These are phyloP conservation scores for Sebastes matsubarae DNA, from an alignment of 2,797 vertebrate species.

Conservation along the genomic window DNA sequence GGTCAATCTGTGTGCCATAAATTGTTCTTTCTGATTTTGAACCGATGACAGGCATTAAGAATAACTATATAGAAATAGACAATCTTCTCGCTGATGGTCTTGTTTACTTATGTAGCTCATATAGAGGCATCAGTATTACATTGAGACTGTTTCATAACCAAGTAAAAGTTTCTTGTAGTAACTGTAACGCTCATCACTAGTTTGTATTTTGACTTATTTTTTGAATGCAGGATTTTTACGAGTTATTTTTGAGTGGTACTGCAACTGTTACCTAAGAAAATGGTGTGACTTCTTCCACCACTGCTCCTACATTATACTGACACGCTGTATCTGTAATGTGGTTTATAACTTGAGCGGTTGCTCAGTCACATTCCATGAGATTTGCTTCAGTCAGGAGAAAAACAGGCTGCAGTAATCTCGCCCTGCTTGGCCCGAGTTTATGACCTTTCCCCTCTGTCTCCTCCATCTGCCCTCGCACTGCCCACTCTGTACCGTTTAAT, in stretches of 20 bases:
- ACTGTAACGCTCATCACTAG: neutral
- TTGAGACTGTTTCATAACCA: neutral
- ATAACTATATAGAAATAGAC: neutral
- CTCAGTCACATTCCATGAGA: neutral
- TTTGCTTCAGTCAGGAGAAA: neutral
- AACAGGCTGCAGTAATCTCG: neutral
- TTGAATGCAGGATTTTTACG: neutral
- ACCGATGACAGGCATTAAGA: neutral
- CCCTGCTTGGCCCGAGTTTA: neutral
- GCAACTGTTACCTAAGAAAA: neutral
- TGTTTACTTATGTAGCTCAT: neutral
- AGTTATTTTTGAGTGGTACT: too few species aligned
- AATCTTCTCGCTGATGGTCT: neutral
- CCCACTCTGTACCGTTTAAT: conserved; percentile 37
- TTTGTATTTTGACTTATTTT: neutral
- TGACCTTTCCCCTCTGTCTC: conserved; percentile 26
- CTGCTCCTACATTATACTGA: neutral
- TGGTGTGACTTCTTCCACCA: neutral
- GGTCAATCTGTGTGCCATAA: neutral
- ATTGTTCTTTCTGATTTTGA: neutral
- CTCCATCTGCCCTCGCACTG: conserved; percentile 9
- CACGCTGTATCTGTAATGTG: neutral
- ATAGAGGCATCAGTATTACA: neutral
- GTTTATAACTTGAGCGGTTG: neutral
- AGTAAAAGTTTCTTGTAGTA: neutral